phyloP scores from a whole-genome alignment of 2,113 vertebrate species.

The Sapajus apella region DNA sequence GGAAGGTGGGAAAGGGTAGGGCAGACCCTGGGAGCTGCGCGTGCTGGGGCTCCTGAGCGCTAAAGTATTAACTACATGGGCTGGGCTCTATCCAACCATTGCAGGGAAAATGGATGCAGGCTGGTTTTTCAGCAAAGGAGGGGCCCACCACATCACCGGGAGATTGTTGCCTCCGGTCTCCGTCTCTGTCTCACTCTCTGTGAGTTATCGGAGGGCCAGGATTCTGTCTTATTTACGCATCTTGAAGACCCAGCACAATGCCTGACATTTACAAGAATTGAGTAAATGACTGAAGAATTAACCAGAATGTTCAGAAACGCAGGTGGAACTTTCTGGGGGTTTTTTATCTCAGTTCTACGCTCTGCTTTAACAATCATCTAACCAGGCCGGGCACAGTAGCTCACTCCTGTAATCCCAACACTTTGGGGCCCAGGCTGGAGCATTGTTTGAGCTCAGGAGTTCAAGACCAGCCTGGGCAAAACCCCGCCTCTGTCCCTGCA shows the following conservation, averaged over 20 bases:
- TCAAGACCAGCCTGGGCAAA: too few relatives aligned
- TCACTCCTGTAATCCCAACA: too few relatives aligned
- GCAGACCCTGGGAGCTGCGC: not conserved
- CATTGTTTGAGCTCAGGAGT: too few relatives aligned
- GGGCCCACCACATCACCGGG: too few relatives aligned
- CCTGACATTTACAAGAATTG: not conserved
- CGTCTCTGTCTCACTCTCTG: not conserved
- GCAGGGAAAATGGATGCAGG: too few relatives aligned
- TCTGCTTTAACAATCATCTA: not conserved
- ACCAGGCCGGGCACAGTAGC: too few relatives aligned
- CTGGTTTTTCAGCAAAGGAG: not conserved
- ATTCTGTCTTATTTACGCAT: not conserved
- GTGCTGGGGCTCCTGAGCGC: not conserved
- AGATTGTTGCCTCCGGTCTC: not conserved
- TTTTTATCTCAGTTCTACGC: not conserved
- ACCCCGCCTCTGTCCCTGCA: too few relatives aligned
- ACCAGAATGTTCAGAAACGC: not conserved
- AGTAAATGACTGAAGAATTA: not conserved
- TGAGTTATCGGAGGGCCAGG: not conserved
- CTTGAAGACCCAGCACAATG: not conserved
- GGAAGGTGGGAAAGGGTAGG: not conserved
- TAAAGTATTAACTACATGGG: not conserved
- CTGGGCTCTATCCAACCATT: not conserved
- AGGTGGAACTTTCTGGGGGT: not conserved
- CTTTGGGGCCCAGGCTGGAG: too few relatives aligned